phyloP scores from a whole-genome alignment of 2,888 invertebrate species.

The Epicampocera succincta region DNA sequence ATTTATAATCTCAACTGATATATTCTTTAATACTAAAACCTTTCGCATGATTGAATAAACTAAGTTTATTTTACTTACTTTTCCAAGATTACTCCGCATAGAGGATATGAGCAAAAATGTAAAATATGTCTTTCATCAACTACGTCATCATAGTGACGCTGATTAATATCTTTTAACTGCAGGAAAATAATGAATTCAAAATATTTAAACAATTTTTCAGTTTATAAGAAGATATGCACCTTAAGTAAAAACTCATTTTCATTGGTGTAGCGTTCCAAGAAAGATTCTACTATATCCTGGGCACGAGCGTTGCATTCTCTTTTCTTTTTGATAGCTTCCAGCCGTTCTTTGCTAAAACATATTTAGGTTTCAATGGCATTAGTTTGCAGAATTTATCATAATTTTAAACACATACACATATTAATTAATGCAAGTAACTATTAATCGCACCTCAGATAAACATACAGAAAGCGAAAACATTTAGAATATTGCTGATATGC shows the following conservation, averaged over 20 bases:
- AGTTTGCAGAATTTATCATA: too few relatives aligned
- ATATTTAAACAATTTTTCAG: too few relatives aligned
- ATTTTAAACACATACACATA: too few relatives aligned
- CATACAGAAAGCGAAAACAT: too few relatives aligned
- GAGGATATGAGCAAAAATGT: constrained; percentile 91
- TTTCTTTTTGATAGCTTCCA: constrained; percentile 85
- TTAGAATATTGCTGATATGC: too few relatives aligned
- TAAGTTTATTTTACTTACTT: constrained; percentile 80
- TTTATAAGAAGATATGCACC: constrained; percentile 77
- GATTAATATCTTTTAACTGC: constrained; percentile 87
- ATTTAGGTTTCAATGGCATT: too few relatives aligned
- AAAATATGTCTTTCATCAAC: constrained; percentile 91
- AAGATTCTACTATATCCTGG: constrained; percentile 86
- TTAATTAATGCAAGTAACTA: too few relatives aligned
- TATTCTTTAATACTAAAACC: too few relatives aligned
- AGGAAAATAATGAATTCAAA: constrained; percentile 64
- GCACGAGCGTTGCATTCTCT: constrained; percentile 89
- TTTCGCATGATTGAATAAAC: too few relatives aligned
- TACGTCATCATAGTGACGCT: constrained; percentile 90
- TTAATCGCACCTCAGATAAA: constrained; percentile 58
- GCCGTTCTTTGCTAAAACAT: constrained; percentile 83
- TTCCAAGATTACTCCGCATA: constrained; percentile 86
- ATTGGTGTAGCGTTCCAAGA: constrained; percentile 85
- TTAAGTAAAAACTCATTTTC: constrained; percentile 83
- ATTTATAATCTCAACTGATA: too few relatives aligned